A percentile compares a stretch with the other conserved stretches of the same genome.
Evolutionary conservation across 2,113 vertebrate genomes (phyloP).

Genomic region (Perca fluviatilis): DNA sequence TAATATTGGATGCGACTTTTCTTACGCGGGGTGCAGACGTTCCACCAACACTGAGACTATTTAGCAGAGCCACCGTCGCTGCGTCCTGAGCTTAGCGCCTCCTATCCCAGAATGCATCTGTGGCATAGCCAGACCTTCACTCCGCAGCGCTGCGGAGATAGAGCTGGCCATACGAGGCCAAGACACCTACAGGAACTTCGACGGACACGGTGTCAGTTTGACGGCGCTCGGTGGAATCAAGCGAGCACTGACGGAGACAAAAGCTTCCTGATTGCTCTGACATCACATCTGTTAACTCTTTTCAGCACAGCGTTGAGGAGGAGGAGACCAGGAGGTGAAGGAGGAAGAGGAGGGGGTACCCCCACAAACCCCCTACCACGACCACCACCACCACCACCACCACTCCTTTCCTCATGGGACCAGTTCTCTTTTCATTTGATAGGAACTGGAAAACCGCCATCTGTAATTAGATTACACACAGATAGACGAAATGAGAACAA

Average conservation of each 20-base stretch:
- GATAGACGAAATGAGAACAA: constrained; percentile 64
- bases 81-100: too few relatives aligned
- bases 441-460: constrained; percentile 78
- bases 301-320: constrained; percentile 44
- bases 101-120: too few relatives aligned
- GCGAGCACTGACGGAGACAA: constrained; percentile 33
- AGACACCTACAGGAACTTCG: constrained; percentile 15
- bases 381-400: background rate
- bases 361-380: too few relatives aligned
- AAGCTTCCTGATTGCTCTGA: constrained; percentile 56
- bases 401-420: constrained; percentile 57
- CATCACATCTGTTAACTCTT: constrained; percentile 68
- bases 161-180: background rate
- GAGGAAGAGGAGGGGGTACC: constrained; percentile 32
- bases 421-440: constrained; percentile 77
- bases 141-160: too few relatives aligned
- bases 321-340: constrained; percentile 55
- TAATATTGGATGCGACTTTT: too few relatives aligned
- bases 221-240: background rate
- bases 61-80: too few relatives aligned
- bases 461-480: constrained; percentile 83
- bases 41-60: too few relatives aligned
- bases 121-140: too few relatives aligned
- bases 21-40: too few relatives aligned
- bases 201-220: constrained; percentile 26